These are phyloP conservation scores for Piaya cayana DNA, from an alignment of 2,113 vertebrate species.

Conservation along the genomic window DNA sequence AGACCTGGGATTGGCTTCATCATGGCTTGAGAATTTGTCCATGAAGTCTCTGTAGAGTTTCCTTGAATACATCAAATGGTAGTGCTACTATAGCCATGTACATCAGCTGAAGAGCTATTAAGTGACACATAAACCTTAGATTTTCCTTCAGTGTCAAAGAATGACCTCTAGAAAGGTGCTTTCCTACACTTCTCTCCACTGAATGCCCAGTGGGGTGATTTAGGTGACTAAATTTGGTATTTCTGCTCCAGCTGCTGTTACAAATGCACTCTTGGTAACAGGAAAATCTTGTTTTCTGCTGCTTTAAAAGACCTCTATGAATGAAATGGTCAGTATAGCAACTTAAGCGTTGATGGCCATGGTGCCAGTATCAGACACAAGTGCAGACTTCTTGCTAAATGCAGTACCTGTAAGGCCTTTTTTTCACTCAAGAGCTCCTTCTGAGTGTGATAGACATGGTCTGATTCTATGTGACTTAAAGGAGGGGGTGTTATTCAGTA, in stretches of 20 bases:
- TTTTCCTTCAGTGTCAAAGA: background rate
- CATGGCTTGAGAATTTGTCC: background rate
- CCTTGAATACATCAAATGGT: background rate
- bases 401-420: background rate
- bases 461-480: background rate
- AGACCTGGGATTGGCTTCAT: background rate
- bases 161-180: background rate
- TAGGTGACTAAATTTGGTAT: too few relatives aligned
- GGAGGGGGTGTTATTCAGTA: background rate
- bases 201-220: background rate
- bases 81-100: background rate
- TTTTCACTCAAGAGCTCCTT: background rate
- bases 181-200: background rate
- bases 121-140: background rate
- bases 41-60: background rate
- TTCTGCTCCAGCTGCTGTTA: background rate
- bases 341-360: background rate
- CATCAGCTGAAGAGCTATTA: background rate
- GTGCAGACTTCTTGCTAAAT: background rate
- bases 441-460: background rate
- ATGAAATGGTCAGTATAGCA: background rate
- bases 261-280: background rate
- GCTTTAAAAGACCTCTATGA: background rate
- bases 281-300: background rate
- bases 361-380: background rate